Conservation (phyloP, 2,797 vertebrate genomes). For the Glyptemys insculpta region DNA sequence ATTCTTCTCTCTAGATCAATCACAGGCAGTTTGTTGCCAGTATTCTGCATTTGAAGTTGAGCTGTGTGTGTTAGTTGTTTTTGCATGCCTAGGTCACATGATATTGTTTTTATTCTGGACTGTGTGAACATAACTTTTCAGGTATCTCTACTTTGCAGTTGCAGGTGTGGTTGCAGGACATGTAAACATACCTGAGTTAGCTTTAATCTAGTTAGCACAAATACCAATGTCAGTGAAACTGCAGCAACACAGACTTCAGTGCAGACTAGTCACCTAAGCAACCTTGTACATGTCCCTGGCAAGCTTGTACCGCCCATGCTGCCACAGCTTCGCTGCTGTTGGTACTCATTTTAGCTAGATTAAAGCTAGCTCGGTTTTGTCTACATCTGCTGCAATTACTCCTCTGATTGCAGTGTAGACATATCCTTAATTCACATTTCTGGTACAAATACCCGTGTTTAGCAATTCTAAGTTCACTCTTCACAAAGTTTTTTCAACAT, state of each 20-base stretch:
- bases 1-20: background rate
- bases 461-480: background rate
- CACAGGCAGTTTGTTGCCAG: background rate
- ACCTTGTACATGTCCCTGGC: background rate
- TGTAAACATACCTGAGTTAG: background rate
- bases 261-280: background rate
- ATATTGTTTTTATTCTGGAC: background rate
- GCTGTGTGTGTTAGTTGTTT: background rate
- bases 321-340: background rate
- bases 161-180: background rate
- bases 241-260: background rate
- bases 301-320: background rate
- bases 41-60: slow-evolving; percentile 1
- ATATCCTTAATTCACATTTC: background rate
- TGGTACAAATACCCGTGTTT: background rate
- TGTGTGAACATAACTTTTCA: background rate
- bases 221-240: background rate
- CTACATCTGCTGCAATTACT: background rate
- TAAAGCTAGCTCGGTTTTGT: background rate
- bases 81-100: background rate
- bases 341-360: background rate
- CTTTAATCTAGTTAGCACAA: background rate
- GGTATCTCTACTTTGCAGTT: background rate
- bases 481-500: background rate
- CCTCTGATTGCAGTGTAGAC: background rate